phyloP scores from a whole-genome alignment of 2,888 invertebrate species.

The Standfussiana lucernea region DNA sequence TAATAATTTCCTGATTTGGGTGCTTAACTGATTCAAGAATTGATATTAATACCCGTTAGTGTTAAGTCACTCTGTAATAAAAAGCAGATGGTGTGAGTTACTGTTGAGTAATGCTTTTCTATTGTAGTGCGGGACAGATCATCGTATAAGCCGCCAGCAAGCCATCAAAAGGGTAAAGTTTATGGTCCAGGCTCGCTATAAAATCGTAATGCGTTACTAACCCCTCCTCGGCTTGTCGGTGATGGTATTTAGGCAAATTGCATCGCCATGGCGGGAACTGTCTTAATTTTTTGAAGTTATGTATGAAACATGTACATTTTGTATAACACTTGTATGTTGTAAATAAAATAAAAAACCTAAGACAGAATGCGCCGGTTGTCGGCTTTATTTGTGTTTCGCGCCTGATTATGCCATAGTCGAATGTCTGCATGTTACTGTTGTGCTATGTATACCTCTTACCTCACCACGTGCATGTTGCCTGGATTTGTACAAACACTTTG shows the following conservation, averaged over 20 bases:
- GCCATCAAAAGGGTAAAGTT: slow-evolving; percentile 89
- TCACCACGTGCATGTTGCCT: slow-evolving; percentile 40
- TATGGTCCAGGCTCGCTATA: slow-evolving; percentile 80
- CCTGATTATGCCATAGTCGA: slow-evolving; percentile 66
- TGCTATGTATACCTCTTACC: slow-evolving; percentile 28
- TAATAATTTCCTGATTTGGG: slow-evolving; percentile 65
- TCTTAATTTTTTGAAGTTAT: slow-evolving; percentile 72
- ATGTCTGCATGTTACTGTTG: slow-evolving; percentile 67
- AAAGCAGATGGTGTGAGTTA: slow-evolving; percentile 78
- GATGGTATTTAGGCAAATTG: slow-evolving; percentile 86
- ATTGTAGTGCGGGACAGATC: slow-evolving; percentile 87
- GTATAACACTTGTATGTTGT: slow-evolving; percentile 67
- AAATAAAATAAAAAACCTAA: slow-evolving; percentile 71
- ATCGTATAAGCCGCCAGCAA: slow-evolving; percentile 86
- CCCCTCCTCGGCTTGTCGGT: slow-evolving; percentile 81
- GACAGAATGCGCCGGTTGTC: slow-evolving; percentile 79
- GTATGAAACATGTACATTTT: slow-evolving; percentile 53
- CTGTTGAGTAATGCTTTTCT: slow-evolving; percentile 88
- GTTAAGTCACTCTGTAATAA: slow-evolving; percentile 67
- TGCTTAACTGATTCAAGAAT: slow-evolving; percentile 63
- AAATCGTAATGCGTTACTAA: slow-evolving; percentile 84
- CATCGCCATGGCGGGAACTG: slow-evolving; percentile 81
- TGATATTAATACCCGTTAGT: slow-evolving; percentile 61
- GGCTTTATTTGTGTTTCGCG: slow-evolving; percentile 66
- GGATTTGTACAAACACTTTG: slow-evolving; percentile 39